These are phyloP conservation scores for Eulemur rufifrons DNA, from an alignment of 2,113 vertebrate genomes.

Conservation along the genomic window DNA sequence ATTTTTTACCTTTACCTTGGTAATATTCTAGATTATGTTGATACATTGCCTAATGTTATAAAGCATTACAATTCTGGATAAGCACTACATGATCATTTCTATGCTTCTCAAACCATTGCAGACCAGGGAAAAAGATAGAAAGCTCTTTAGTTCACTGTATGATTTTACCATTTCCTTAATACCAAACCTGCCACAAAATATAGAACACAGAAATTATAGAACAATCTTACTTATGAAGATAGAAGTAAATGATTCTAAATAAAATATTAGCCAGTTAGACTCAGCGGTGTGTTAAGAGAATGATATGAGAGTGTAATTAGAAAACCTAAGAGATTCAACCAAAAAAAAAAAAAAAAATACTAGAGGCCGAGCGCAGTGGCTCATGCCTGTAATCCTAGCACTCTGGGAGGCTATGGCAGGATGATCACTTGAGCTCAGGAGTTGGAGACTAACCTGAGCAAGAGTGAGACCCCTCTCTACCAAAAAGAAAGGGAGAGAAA, in stretches of 20 bases:
- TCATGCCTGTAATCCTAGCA: too few relatives aligned
- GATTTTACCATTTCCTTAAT: neutral
- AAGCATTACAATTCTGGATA: neutral
- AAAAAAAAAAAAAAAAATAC: neutral
- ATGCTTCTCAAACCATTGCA: neutral
- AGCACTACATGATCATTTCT: neutral
- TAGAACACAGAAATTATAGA: neutral
- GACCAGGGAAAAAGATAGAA: neutral
- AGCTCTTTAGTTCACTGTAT: neutral
- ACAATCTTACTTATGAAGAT: neutral
- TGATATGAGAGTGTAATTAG: neutral
- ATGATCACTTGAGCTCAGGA: too few relatives aligned
- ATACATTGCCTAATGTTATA: neutral
- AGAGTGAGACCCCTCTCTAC: too few relatives aligned
- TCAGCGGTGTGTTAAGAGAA: neutral
- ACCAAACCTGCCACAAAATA: neutral
- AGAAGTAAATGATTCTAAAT: conserved; percentile 6
- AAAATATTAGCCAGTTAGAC: conserved; percentile 25
- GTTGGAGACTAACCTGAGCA: too few relatives aligned
- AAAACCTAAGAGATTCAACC: neutral
- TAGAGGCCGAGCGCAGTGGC: too few relatives aligned
- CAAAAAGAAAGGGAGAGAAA: too few relatives aligned
- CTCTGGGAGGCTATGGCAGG: too few relatives aligned
- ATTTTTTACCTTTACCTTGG: conserved; percentile 11
- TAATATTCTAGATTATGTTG: neutral